Evolutionary conservation across 2,797 vertebrate genomes (phyloP).

Genomic region (Triplophysa yarkandensis): DNA sequence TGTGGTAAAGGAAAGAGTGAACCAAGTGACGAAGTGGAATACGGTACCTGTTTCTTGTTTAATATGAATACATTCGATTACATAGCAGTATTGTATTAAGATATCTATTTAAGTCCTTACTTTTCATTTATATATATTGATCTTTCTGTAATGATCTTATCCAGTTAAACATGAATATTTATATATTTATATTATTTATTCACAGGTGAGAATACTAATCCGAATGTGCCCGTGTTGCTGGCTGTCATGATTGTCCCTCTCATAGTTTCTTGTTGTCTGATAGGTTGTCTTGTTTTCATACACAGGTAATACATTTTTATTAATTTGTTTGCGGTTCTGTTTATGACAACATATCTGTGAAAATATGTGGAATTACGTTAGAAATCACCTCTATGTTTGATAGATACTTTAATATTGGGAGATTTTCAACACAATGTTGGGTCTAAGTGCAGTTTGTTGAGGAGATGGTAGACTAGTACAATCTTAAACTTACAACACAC

Average conservation of each 20-base stretch:
- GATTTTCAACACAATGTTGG: no score
- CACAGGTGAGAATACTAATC: conserved; percentile 5
- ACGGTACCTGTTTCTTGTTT: neutral
- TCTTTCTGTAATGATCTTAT: neutral
- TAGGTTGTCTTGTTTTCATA: conserved; percentile 23
- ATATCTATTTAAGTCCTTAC: no score
- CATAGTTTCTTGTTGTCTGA: conserved; percentile 16
- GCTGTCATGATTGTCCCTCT: conserved; percentile 17
- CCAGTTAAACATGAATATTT: neutral
- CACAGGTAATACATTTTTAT: conserved; percentile 18
- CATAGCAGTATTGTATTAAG: neutral
- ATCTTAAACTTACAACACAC: no score
- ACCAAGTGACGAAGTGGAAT: conserved; percentile 12
- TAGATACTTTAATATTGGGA: no score
- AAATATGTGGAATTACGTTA: neutral
- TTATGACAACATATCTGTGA: neutral
- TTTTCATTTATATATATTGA: no score
- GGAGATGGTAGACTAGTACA: no score
- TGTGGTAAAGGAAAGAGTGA: neutral
- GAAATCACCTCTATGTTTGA: no score
- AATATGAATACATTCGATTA: neutral
- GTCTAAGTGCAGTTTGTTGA: no score
- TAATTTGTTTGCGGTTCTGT: neutral
- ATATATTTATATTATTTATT: neutral
- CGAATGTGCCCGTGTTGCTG: neutral